phyloP scores from a whole-genome alignment of 2,888 invertebrate species.

The Xylophagus ater region DNA sequence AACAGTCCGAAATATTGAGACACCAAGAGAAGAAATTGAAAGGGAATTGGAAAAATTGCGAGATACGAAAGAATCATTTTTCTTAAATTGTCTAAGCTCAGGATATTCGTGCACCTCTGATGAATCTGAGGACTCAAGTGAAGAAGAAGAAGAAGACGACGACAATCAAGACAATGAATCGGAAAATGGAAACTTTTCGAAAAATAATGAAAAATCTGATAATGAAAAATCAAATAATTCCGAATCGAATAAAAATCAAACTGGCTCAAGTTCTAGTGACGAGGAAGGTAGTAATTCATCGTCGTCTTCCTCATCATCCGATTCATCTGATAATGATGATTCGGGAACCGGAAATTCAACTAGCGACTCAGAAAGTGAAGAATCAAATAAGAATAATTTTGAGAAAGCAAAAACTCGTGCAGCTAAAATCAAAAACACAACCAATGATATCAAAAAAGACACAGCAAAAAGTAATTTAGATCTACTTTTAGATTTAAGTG shows the following conservation, averaged over 20 bases:
- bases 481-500: conserved; percentile 70
- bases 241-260: conserved; percentile 25
- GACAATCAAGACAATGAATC: conserved; percentile 23
- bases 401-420: too few relatives aligned
- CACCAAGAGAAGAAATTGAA: conserved; percentile 31
- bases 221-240: conserved; percentile 8
- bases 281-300: conserved; percentile 11
- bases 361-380: conserved; percentile 24
- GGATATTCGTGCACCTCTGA: conserved; percentile 26
- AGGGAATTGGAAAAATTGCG: too few relatives aligned
- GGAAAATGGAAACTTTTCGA: conserved; percentile 12
- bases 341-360: conserved; percentile 21
- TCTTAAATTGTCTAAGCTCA: conserved; percentile 39
- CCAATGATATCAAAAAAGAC: conserved; percentile 6
- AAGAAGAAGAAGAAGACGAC: conserved; percentile 16
- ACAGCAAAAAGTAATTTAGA: conserved; percentile 58
- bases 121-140: conserved; percentile 27
- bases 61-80: conserved; percentile 53
- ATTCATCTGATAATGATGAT: conserved; percentile 2
- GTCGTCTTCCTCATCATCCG: conserved; percentile 1
- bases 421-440: conserved; percentile 15
- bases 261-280: conserved; percentile 23
- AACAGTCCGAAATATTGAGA: conserved; percentile 62
- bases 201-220: conserved; percentile 13
- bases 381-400: conserved; percentile 26